Base-by-base conservation (phyloP, 2,797 vertebrate species). In the Lagocephalus sceleratus region DNA sequence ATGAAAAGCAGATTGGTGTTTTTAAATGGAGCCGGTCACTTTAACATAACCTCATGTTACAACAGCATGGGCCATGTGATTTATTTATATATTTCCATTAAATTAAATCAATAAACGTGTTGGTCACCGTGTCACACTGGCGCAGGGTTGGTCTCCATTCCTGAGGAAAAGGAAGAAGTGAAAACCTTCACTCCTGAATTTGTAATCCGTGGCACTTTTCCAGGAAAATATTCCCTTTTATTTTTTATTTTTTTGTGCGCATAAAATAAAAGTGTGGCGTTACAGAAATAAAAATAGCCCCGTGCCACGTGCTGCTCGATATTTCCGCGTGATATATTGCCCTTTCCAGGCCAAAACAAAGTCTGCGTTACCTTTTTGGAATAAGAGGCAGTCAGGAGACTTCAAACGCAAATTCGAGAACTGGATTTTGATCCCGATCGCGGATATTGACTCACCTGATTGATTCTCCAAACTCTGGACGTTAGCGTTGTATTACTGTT, bases 241-340 rank as follows among this genome's bases (percentile, higher is more conserved):
- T 25, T 25, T 25, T 25, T 4, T 25, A 5, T 35, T 35, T 59
- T 63, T 73, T 43, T 77, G 59, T 12, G 68, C 29, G 17, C 41
- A 57, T 63, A 20, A 66, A 75, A 80, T 70, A 59, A 68, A 76
- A 64, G 75, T 73, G 35, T 76, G 56, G 51, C 21, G 16, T 86
- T 75, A 66, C 76, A 71, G 73, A 68, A 71, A 76, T 68, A 81
- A 77, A 84, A 81, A 47, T 11, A 29, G 57, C 60, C 79, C 54
- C 9, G 1, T 20, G 40, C 32, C 50, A 53, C 20, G 16, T 54
- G 71, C 63, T 68, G 72, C 62, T 66, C 63, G 67, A 65, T 72
- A 73, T 19, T 42, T 46, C 51, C 21, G 9, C 16, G 55, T 79
- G 63, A 83, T 68, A 71, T 73, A 71, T 63, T 68, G 44, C 54